These are phyloP conservation scores for Lophochroa leadbeateri DNA, from an alignment of 2,113 vertebrate genomes.

Conservation along the genomic window DNA sequence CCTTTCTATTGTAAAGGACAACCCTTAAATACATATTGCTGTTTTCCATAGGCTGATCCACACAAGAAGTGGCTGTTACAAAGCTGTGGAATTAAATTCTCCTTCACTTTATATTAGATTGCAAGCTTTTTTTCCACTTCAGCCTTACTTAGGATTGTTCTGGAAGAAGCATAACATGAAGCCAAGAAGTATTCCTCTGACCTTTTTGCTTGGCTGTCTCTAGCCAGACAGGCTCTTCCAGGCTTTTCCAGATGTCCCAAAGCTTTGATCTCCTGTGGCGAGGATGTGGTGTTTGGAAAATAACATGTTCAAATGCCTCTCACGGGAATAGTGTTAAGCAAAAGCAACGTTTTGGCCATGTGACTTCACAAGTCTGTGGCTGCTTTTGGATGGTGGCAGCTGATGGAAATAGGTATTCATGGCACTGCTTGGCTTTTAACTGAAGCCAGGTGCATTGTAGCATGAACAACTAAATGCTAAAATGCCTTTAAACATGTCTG, in stretches of 20 bases:
- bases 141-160: not conserved
- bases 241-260: not conserved
- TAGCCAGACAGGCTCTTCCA: not conserved
- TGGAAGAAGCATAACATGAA: not conserved
- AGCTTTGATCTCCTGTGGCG: slow-evolving; percentile 12
- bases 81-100: not conserved
- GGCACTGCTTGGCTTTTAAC: not conserved
- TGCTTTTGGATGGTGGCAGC: not conserved
- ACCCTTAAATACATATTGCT: not conserved
- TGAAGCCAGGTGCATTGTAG: not conserved
- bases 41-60: not conserved
- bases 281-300: not conserved
- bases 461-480: not conserved
- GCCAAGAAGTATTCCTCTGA: not conserved
- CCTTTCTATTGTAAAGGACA: not conserved
- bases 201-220: not conserved
- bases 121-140: not conserved
- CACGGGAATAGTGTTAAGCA: not conserved
- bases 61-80: not conserved
- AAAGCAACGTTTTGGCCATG: not conserved
- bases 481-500: not conserved
- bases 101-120: not conserved
- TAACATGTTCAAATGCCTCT: not conserved
- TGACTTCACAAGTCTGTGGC: not conserved
- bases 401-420: not conserved